Conservation (phyloP, 1,140 invertebrate species). For the Hylaeus anthracinus region DNA sequence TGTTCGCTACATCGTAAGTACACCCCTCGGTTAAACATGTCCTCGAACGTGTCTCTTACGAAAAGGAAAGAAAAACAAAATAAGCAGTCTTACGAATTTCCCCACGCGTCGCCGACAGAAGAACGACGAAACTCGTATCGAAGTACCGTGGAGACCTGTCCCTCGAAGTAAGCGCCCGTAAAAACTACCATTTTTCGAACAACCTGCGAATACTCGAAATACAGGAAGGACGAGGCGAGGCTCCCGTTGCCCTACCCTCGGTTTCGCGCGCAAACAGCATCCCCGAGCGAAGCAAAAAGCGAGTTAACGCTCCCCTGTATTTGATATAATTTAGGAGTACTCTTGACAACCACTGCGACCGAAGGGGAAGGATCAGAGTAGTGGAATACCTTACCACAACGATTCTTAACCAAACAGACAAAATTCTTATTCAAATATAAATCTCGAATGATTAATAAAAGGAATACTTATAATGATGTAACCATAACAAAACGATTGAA, state of each 20-base stretch:
- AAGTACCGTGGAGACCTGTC: constrained; percentile 46
- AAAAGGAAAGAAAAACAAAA: neutral
- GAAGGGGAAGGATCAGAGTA: constrained; percentile 37
- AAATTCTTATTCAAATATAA: no score
- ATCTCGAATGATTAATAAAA: no score
- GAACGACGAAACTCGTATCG: neutral
- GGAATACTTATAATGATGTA: no score
- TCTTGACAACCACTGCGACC: constrained; percentile 42
- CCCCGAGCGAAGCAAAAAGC: constrained; percentile 41
- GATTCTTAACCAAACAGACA: no score
- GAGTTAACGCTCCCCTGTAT: constrained; percentile 56
- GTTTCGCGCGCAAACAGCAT: constrained; percentile 48
- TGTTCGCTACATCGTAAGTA: no score
- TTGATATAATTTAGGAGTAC: constrained; percentile 68
- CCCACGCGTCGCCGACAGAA: neutral
- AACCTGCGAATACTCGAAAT: constrained; percentile 56
- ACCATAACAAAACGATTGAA: no score
- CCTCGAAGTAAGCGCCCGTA: constrained; percentile 29
- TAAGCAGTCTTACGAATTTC: neutral
- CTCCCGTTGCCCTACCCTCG: constrained; percentile 4
- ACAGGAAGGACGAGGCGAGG: constrained; percentile 34
- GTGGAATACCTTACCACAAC: neutral
- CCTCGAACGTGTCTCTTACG: neutral
- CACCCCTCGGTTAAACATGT: no score
- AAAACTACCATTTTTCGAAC: constrained; percentile 62